Base-by-base conservation (phyloP, 2,888 invertebrate species). In the Creontiades dilutus region DNA sequence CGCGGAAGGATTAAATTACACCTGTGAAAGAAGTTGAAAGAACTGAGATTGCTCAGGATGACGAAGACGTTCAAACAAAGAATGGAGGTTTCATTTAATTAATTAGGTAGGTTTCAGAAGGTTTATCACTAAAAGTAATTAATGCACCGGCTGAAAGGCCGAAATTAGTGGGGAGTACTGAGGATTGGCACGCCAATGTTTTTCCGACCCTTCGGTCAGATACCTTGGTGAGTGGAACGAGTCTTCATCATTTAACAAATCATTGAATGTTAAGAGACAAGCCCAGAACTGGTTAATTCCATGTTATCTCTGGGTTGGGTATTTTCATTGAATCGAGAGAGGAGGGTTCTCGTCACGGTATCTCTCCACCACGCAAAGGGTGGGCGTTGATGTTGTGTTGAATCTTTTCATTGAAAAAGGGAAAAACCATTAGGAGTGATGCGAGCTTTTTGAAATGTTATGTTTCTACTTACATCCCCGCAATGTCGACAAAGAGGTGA, bases 281-380 rank as follows among this genome's bases (percentile, higher is more conserved):
- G 61, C 7, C n/a, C 0, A 61, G 61, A 61, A n/a, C 23, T n/a
- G 68, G 68, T 68, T 68, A 68, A 19, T 68, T 68, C 27, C 12
- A 68, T 68, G 68, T 68, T 68, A 68, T 68, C 68, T 68, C 68
- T 3, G 68, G 68, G 12, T 68, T 68, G 68, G 27, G 27, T 5
- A 68, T 19, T 68, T 68, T 68, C 68, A 68, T 23, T 68, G 68
- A 68, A 68, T 68, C 23, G n/a, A 5, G 68, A 23, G 68, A 27
- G 68, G 61, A 13, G 27, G 68, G 68, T 19, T 61, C 9, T 61
- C n/a, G 19, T 57, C 57, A 57, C 57, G 57, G 57, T 57, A 57
- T 57, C 57, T 57, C 57, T n/a, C 0, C 57, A n/a, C 57, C 68
- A 68, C 68, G 68, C 68, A 68, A 68, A 27, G 68, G 68, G 68